A percentile compares a stretch with the other conserved stretches of the same genome.
phyloP scores from a whole-genome alignment of 2,888 invertebrate species.

The Lasius fuliginosus region DNA sequence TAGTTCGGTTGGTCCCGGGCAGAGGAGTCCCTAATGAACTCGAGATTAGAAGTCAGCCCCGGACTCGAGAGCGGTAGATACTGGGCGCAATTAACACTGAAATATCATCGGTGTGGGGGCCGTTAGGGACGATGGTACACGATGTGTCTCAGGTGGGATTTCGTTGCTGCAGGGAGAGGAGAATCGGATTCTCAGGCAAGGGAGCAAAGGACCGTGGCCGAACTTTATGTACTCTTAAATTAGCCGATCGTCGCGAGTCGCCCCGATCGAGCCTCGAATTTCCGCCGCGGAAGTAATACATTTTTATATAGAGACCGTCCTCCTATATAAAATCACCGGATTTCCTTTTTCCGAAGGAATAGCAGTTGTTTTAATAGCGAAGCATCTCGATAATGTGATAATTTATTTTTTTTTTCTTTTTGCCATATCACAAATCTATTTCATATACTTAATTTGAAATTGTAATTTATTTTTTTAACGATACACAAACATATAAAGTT shows the following conservation, averaged over 20 bases:
- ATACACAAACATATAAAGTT: conserved; percentile 1
- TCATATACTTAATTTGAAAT: not conserved
- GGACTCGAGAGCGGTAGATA: conserved; percentile 80
- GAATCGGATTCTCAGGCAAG: conserved; percentile 73
- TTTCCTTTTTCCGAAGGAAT: not conserved
- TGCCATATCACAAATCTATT: not conserved
- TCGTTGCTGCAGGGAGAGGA: conserved; percentile 48
- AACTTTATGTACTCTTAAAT: conserved; percentile 79
- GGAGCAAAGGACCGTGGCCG: conserved; percentile 74
- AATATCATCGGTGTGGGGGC: conserved; percentile 82
- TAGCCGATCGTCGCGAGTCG: conserved; percentile 68
- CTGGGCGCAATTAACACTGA: conserved; percentile 84
- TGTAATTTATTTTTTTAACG: conserved; percentile 36
- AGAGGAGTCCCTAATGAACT: conserved; percentile 82
- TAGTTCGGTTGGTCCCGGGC: conserved; percentile 75
- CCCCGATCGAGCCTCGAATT: conserved; percentile 54
- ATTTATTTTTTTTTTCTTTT: not conserved
- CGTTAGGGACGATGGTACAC: conserved; percentile 73
- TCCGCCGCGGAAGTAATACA: conserved; percentile 27
- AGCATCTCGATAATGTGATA: not conserved
- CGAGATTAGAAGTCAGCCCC: conserved; percentile 82
- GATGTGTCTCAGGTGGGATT: conserved; percentile 71
- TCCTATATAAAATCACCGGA: not conserved
- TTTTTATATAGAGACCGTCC: not conserved
- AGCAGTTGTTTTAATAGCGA: not conserved